Base-by-base conservation (phyloP, 2,888 invertebrate genomes). In the Lithodes maja region DNA sequence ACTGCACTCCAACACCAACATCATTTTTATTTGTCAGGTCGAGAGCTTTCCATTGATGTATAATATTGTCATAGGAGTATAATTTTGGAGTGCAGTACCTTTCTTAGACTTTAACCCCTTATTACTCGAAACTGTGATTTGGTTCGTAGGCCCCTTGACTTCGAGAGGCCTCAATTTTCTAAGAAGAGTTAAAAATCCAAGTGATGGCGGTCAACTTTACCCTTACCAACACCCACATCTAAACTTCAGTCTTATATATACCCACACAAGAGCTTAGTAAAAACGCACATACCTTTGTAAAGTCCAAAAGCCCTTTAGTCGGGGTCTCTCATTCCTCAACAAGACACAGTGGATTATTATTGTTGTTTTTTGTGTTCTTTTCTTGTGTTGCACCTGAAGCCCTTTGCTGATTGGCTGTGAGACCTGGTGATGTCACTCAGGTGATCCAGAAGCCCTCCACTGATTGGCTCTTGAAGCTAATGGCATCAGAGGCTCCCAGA, bases 291-390 rank as follows among this genome's bases (percentile, higher is more conserved):
- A 71, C 71, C 71, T 71, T n/a, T 71, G 17, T 71, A 71, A 71
- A 71, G 71, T 71, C 71, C 71, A 71, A 71, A 71, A 71, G 71
- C 71, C 71, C 71, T 71, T 17, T 71, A n/a, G 71, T 71, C 71
- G 12, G 71, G 71, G 71, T 71, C 71, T 71, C 3, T 17, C 71
- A n/a, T 71, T 17, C 71, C 71, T 71, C 71, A 71, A 71, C 71
- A 71, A 71, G 71, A 71, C 71, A 71, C 17, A 71, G 71, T 71
- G 71, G 71, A 71, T 71, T 17, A 71, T 71, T 71, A 71, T n/a
- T 71, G 71, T 71, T 71, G 71, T 71, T 71, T 71, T 71, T 71
- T n/a, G 15, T 71, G 12, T 61, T 12, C 61, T 61, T 61, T 61
- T 5, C 12, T 17, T 71, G 71, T 71, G 71, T 71, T 71, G 71